phyloP scores from a whole-genome alignment of 2,113 vertebrate genomes.

The Corvus cornix region DNA sequence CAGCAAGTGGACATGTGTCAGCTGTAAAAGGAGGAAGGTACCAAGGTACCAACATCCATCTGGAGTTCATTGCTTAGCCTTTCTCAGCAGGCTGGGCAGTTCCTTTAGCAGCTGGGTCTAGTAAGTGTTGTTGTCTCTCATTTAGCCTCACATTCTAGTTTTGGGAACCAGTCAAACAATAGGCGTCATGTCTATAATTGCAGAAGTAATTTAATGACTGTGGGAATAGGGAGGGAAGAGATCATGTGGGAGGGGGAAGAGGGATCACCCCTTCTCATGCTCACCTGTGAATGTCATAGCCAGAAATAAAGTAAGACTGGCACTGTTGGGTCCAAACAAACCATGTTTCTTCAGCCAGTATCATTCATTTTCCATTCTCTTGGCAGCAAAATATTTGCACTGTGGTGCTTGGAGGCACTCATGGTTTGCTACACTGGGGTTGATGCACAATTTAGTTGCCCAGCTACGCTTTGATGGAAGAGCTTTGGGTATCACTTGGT shows the following conservation, averaged over 20 bases:
- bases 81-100: background rate
- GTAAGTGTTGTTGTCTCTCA: background rate
- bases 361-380: background rate
- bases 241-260: background rate
- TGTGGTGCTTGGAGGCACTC: background rate
- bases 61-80: background rate
- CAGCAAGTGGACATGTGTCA: fast-evolving
- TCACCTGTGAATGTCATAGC: background rate
- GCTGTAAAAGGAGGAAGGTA: background rate
- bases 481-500: background rate
- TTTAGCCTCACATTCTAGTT: background rate
- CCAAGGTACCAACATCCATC: background rate
- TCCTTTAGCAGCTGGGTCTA: background rate
- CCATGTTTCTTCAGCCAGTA: background rate
- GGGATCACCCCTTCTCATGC: background rate
- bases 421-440: background rate
- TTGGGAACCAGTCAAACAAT: background rate
- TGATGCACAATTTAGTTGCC: background rate
- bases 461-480: background rate
- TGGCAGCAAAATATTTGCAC: background rate
- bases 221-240: background rate
- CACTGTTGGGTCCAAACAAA: background rate
- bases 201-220: background rate
- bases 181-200: background rate
- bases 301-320: background rate